phyloP scores from a whole-genome alignment of 92 coral and sea anemone species.

The Phenganax subtilis region DNA sequence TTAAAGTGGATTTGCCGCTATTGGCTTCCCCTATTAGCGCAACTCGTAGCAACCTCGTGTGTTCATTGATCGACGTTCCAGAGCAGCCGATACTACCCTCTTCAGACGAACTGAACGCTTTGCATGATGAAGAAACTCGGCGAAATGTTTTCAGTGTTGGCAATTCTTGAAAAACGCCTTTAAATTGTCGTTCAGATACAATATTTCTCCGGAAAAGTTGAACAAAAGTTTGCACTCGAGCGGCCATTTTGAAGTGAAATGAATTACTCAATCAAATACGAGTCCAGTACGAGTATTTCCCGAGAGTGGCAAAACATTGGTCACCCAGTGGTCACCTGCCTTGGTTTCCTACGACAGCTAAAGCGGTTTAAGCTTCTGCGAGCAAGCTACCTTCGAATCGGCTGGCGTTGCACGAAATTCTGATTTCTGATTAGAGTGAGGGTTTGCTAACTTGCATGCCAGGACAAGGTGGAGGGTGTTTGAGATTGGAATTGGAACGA shows the following conservation, averaged over 20 bases:
- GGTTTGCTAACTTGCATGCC: too few relatives aligned
- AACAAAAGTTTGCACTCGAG: background rate
- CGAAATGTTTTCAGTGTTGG: background rate
- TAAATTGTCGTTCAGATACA: background rate
- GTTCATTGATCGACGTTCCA: slow-evolving; percentile 6
- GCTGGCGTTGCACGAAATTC: too few relatives aligned
- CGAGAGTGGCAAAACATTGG: too few relatives aligned
- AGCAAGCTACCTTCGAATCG: too few relatives aligned
- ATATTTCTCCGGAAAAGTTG: background rate
- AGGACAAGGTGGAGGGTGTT: too few relatives aligned
- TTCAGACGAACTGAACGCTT: background rate
- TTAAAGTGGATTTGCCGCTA: slow-evolving; percentile 93
- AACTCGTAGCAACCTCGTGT: slow-evolving; percentile 63
- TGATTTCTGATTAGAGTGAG: too few relatives aligned
- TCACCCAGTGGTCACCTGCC: too few relatives aligned
- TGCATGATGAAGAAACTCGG: slow-evolving; percentile 19
- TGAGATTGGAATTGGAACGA: too few relatives aligned
- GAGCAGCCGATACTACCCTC: background rate
- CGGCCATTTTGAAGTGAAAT: slow-evolving; percentile 18
- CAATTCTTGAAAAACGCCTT: background rate
- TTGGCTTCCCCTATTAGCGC: slow-evolving; percentile 93
- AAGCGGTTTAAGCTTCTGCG: too few relatives aligned
- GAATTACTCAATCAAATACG: background rate
- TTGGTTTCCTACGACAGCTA: too few relatives aligned
- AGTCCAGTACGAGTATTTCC: background rate